Base-by-base conservation (phyloP, 2,888 invertebrate genomes). In the Ectemnius lituratus region DNA sequence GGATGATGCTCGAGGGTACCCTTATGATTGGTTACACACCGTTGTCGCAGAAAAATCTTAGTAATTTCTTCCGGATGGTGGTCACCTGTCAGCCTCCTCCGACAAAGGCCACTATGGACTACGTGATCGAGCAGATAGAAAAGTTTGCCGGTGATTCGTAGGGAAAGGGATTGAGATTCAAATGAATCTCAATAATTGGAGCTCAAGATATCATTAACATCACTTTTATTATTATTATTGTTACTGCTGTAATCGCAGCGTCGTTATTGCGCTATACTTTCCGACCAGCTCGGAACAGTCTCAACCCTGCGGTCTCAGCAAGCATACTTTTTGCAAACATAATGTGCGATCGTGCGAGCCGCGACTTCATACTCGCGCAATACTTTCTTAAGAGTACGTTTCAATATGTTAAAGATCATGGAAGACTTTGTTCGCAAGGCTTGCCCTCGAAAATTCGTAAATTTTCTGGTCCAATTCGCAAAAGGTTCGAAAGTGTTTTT, bases 21-120 rank as follows among this genome's bases (percentile, higher is more conserved):
- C 86, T 96, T 52, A 95, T 96, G 95, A 92, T 96, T n/a, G 95
- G 95, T 0, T 96, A 96, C 85, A 93, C 94, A 13, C 96, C 96
- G 0, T 87, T 96, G 23, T 85, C 89, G 1, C 92, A 93, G 78
- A 93, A 93, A 61, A 91, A 93, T 4, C 85, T 94, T 73, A 94
- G 94, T 68, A 96, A 96, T 88, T 96, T 96, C 90, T 95, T 96
- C 88, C 93, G 96, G 13, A 92, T 96, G 89, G 94, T 96, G 0
- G 92, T 95, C 69, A 94, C 94, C 3, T 95, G 95, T 86, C 95
- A 95, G 78, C 96, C 96, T 0, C 91, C 92, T 0, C 90, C 94
- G 0, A 92, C 93, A 0, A 89, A 91, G 45, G 84, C 89, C 0
- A 93, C 94, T 64, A 93, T 96, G 89, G 92, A 95, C 70, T 92